Evolutionary conservation across 2,113 vertebrate genomes (phyloP).

Genomic region (Syrmaticus mikado): DNA sequence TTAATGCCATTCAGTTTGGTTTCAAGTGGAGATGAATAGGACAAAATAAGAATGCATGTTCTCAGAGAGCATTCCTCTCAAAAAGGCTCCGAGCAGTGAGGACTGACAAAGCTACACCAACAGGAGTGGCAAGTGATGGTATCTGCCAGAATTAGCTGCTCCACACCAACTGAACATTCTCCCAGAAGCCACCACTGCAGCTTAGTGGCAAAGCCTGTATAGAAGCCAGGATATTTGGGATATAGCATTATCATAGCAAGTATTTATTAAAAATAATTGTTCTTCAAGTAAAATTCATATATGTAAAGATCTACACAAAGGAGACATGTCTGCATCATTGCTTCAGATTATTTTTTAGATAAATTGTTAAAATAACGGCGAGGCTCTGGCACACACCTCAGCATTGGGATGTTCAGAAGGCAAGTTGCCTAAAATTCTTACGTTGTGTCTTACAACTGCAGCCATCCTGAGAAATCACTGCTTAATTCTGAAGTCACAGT

Average conservation of each 20-base stretch:
- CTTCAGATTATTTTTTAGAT: background rate
- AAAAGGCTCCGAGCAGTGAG: background rate
- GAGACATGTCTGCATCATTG: background rate
- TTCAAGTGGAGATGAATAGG: slow-evolving; percentile 62
- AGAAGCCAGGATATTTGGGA: background rate
- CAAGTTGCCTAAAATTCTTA: slow-evolving; percentile 2
- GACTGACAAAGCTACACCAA: background rate
- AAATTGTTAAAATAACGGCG: background rate
- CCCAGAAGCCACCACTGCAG: background rate
- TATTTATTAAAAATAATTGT: background rate
- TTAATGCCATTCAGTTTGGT: slow-evolving; percentile 73
- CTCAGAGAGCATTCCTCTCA: slow-evolving; percentile 27
- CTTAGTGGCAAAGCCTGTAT: background rate
- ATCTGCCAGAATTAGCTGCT: background rate
- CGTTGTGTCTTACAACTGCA: background rate
- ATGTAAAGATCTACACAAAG: background rate
- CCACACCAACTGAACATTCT: background rate
- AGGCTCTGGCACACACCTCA: background rate
- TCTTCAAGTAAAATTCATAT: background rate
- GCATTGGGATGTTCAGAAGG: background rate
- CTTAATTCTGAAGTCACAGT: background rate
- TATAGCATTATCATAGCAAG: background rate
- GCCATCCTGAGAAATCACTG: background rate
- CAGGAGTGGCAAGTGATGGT: background rate
- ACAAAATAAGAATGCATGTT: slow-evolving; percentile 33